phyloP scores from a whole-genome alignment of 2,113 vertebrate species.

The Mustela lutreola region DNA sequence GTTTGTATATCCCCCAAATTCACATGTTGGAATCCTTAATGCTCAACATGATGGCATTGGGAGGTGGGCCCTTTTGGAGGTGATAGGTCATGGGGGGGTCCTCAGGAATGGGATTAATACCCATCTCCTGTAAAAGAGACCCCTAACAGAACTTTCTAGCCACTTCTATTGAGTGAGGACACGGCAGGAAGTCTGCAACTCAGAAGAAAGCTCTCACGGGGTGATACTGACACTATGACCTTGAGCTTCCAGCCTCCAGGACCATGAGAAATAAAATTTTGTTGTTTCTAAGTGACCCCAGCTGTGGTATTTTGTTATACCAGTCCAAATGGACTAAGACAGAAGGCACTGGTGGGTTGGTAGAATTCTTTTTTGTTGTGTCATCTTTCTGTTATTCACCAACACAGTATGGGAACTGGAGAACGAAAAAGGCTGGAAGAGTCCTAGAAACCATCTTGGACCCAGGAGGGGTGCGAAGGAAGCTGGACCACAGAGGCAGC shows the following conservation, averaged over 20 bases:
- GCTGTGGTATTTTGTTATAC: background rate
- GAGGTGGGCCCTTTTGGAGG: background rate
- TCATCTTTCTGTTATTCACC: conserved; percentile 35
- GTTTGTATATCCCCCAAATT: background rate
- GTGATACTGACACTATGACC: background rate
- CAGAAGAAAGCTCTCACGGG: background rate
- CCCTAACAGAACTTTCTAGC: background rate
- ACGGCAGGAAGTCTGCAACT: background rate
- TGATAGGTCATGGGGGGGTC: background rate
- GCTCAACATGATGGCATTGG: background rate
- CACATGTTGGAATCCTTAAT: background rate
- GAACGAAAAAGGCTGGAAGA: background rate
- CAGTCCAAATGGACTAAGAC: background rate
- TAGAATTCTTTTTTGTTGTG: background rate
- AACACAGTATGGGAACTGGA: background rate
- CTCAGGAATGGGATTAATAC: background rate
- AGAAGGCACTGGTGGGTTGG: background rate
- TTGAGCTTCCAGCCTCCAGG: background rate
- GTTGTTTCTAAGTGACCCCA: background rate
- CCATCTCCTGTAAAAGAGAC: background rate
- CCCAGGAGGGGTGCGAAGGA: background rate
- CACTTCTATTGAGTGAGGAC: background rate
- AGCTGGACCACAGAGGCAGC: background rate
- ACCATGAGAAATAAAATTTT: background rate
- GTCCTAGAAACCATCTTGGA: background rate